Evolutionary conservation across 1,140 invertebrate genomes (phyloP), one percentile per base, ranked within the genome.

Genomic region (Apocrypta bakeri): DNA sequence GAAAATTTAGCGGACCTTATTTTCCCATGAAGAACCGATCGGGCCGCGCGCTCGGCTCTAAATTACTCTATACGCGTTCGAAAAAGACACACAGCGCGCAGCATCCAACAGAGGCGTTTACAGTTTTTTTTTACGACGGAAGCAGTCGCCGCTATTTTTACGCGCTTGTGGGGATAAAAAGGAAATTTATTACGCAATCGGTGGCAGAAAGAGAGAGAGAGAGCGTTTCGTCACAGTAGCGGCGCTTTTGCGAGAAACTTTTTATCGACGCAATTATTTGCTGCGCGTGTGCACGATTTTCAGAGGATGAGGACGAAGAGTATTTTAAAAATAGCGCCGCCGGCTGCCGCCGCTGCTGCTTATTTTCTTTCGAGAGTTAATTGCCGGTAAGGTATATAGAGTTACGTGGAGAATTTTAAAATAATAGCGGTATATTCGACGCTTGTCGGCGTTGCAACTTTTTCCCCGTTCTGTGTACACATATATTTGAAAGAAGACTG

Each of bases 181-280:
- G 42, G 42, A 64, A 74, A 74, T 74, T 69, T 81, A 81, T 74
- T 71, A 40, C 61, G 24, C 40, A 69, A 76, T 24, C 48, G 48
- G 8, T n/a, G n/a, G n/a, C n/a, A n/a, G n/a, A n/a, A n/a, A n/a
- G 11, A 33, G 11, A 24, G 2, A 71, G n/a, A 71, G n/a, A 73
- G 40, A 9, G 21, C 25, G 8, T 68, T 75, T 63, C 17, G 25
- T 63, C 48, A 8, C 21, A 8, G 11, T 8, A 27, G 27, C 71
- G 69, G 79, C 21, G 8, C 72, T 68, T 75, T 75, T 48, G 31
- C 61, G 31, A 74, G 37, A 37, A 56, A 12, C 63, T 68, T 78
- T 75, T 81, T 81, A 63, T 68, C 25, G 72, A 68, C 24, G 61
- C 72, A 75, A 75, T 81, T 75, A 81, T 75, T 81, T 75, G 61